Conservation (phyloP, 1,140 invertebrate genomes). For the Plutomurus gul region DNA sequence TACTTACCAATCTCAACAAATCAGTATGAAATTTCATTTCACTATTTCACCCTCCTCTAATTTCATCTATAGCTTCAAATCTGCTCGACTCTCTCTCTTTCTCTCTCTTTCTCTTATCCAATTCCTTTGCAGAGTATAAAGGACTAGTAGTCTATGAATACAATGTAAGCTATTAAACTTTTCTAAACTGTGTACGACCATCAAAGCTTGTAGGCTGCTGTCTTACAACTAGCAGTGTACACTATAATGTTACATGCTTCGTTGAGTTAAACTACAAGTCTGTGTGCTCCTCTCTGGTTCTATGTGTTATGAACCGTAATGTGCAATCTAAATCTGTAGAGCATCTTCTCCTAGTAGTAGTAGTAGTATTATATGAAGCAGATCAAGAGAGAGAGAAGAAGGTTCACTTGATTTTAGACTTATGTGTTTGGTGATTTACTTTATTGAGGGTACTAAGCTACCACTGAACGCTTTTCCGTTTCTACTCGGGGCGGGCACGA, state of each 20-base stretch:
- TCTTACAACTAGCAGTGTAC: not conserved
- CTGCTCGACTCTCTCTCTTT: no score
- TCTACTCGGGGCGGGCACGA: no score
- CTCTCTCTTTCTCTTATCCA: no score
- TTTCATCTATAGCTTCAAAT: not conserved
- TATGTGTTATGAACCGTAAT: slow-evolving; percentile 15
- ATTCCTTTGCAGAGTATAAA: no score
- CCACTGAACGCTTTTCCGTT: not conserved
- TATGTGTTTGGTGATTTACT: not conserved
- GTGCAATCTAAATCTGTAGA: not conserved
- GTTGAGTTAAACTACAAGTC: slow-evolving; percentile 12
- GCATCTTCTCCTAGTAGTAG: not conserved
- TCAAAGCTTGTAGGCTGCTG: not conserved
- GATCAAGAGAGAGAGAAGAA: not conserved
- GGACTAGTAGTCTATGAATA: not conserved
- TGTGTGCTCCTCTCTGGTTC: not conserved
- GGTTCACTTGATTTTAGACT: no score
- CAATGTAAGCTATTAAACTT: not conserved
- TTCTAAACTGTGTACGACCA: not conserved
- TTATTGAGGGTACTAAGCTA: not conserved
- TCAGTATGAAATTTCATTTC: slow-evolving; percentile 8
- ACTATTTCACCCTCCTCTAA: slow-evolving; percentile 12
- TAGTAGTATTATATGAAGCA: no score
- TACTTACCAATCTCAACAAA: not conserved
- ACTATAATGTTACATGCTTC: slow-evolving; percentile 22